Percentiles rank a stretch among this genome's conserved stretches.
Evolutionary conservation across 2,113 vertebrate species (phyloP).

Genomic region (Ictidomys tridecemlineatus): DNA sequence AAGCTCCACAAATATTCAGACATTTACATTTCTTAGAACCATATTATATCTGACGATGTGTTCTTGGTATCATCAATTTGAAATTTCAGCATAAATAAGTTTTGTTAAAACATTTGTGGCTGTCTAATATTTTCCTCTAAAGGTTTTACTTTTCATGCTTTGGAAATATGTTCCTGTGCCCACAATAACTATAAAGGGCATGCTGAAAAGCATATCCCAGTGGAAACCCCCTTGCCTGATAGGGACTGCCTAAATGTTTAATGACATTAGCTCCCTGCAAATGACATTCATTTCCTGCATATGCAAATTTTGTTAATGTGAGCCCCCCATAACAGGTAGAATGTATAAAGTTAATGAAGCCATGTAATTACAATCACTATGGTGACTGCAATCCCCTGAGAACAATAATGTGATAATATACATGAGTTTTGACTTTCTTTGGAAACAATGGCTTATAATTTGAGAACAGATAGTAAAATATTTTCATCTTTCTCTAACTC

Average conservation of each 20-base stretch:
- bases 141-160: slow-evolving; percentile 67
- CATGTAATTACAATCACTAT: slow-evolving; percentile 95
- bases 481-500: slow-evolving; percentile 89
- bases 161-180: slow-evolving; percentile 58
- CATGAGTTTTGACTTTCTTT: slow-evolving; percentile 88
- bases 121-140: slow-evolving; percentile 71
- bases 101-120: slow-evolving; percentile 74
- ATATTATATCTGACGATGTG: slow-evolving; percentile 20
- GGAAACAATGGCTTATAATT: slow-evolving; percentile 89
- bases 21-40: background rate
- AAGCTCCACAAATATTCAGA: slow-evolving; percentile 10
- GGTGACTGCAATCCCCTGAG: slow-evolving; percentile 90
- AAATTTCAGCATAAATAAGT: slow-evolving; percentile 66
- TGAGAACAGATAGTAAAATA: slow-evolving; percentile 93
- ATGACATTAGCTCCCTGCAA: slow-evolving; percentile 91
- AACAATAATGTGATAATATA: slow-evolving; percentile 92
- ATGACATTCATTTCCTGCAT: slow-evolving; percentile 93
- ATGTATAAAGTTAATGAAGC: slow-evolving; percentile 96
- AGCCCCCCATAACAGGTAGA: slow-evolving; percentile 92
- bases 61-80: slow-evolving; percentile 42
- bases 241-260: slow-evolving; percentile 90
- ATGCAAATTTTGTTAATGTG: slow-evolving; percentile 95
- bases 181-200: slow-evolving; percentile 74
- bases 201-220: slow-evolving; percentile 72
- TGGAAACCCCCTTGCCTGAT: slow-evolving; percentile 84